Evolutionary conservation across 2,888 invertebrate species (phyloP), one percentile per base, ranked within the genome.

Genomic region (Drosophila pseudotakahashii): DNA sequence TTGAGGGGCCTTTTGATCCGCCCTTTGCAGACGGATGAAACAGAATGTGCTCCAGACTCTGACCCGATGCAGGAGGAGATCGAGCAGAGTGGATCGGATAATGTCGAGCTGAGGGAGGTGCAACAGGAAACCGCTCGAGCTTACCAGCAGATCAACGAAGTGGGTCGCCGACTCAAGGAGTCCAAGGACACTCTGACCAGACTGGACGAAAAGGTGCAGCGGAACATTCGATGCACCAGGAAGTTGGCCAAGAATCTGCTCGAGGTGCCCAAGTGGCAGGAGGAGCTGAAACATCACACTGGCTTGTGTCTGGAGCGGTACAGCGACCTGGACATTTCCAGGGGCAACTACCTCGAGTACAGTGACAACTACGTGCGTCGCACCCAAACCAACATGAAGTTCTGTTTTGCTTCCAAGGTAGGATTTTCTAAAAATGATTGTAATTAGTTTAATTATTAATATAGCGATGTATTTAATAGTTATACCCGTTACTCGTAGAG

Each of bases 231-330:
- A 1, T 42, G 59, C 41, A 23, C 41, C 23, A 32, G 14, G 7
- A 32, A 42, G 41, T 9, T 76, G 44, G 2, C 47, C 2, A 10
- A 39, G 3, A 32, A 34, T 16, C 11, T 67, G 7, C 37, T 7
- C 0, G 13, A 51, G 14, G 32, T 71, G 36, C 54, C 26, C 45
- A 53, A 52, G 30, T 74, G 70, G 64, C 23, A 39, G 7, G 48
- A 48, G 16, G 26, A 41, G 0, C 39, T n/a, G 1, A n/a, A 58
- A 30, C 44, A 67, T 3, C 36, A 47, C 13, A 39, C 23, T 11
- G 70, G 39, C 0, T 6, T 58, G 23, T 74, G 76, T 30, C 6
- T 71, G 2, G 71, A 77, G 36, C 71, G 74, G n/a, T 55, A 45
- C 30, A 13, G 42, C 2, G 51, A 74, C 7, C 9, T 76, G n/a